These are phyloP conservation scores for Ciona savignyi DNA, from an alignment of 23 tunicate genomes.

Conservation along the genomic window DNA sequence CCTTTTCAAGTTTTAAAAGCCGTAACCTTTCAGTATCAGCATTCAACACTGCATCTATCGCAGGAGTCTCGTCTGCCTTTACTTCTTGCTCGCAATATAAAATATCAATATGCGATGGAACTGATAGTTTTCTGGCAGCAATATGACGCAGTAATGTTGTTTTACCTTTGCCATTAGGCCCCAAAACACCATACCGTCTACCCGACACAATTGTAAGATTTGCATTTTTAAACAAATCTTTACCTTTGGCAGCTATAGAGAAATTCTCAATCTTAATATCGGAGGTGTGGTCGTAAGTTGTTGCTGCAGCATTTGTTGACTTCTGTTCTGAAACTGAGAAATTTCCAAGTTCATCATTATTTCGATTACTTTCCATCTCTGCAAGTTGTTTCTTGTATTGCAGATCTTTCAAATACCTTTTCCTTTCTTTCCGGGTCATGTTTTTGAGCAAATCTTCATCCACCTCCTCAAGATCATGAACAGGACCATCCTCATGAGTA, in stretches of 20 bases:
- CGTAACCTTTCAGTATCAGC: constrained; percentile 77
- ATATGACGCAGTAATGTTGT: constrained; percentile 90
- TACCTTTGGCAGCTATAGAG: constrained; percentile 97
- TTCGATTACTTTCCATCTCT: constrained; percentile 63
- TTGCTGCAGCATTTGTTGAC: constrained; percentile 3
- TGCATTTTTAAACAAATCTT: constrained; percentile 95
- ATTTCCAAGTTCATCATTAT: constrained; percentile 75
- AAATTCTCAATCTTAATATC: constrained; percentile 92
- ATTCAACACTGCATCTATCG: constrained; percentile 85
- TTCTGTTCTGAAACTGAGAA: constrained; percentile 78
- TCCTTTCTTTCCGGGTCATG: constrained; percentile 92
- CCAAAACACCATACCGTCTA: constrained; percentile 93
- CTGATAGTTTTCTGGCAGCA: constrained; percentile 69
- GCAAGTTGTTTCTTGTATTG: constrained; percentile 59
- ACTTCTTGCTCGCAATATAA: constrained; percentile 99
- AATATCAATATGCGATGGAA: constrained; percentile 92
- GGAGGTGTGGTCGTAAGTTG: constrained; percentile 39
- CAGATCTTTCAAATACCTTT: constrained; percentile 69
- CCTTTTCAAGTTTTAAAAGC: constrained; percentile 61
- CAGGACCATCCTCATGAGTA: constrained; percentile 91
- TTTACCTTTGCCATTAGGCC: constrained; percentile 99
- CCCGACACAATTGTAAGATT: constrained; percentile 85
- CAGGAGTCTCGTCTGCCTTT: constrained; percentile 82
- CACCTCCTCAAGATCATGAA: constrained; percentile 16
- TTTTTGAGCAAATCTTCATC: constrained; percentile 82